Evolutionary conservation across 2,113 vertebrate species (phyloP).

Genomic region (Mus musculus): DNA sequence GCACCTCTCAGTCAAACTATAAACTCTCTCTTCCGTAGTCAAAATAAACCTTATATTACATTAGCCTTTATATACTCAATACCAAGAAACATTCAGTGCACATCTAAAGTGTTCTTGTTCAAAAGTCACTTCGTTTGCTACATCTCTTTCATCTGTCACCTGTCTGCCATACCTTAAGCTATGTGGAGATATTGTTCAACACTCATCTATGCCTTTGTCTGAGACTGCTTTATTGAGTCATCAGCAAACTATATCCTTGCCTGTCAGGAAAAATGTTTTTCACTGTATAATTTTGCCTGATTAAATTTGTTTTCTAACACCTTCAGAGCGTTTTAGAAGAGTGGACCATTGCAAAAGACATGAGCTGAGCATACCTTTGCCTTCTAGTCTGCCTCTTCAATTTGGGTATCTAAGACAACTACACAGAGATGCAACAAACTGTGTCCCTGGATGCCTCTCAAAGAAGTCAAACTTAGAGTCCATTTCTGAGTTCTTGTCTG

Average conservation of each 20-base stretch:
- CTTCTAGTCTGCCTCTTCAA: neutral
- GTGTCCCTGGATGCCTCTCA: neutral
- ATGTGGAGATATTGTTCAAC: constrained; percentile 59
- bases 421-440: neutral
- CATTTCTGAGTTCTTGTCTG: constrained; percentile 15
- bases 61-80: constrained; percentile 78
- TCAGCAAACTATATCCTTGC: neutral
- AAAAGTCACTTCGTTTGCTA: constrained; percentile 70
- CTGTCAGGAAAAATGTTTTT: constrained; percentile 22
- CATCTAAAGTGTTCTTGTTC: constrained; percentile 70
- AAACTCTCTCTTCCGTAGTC: constrained; percentile 74
- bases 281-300: neutral
- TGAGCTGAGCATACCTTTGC: neutral
- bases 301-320: constrained; percentile 37
- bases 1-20: constrained; percentile 72
- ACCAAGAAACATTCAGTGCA: constrained; percentile 77
- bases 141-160: constrained; percentile 66
- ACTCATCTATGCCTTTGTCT: constrained; percentile 78
- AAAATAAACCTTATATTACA: constrained; percentile 76
- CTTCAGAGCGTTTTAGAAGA: constrained; percentile 63
- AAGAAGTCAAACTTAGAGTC: constrained; percentile 13
- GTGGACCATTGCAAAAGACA: constrained; percentile 36
- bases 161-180: constrained; percentile 49
- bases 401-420: neutral
- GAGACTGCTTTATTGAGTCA: neutral